Base-by-base conservation (phyloP, 1,140 invertebrate genomes). In the Drosophila erecta region DNA sequence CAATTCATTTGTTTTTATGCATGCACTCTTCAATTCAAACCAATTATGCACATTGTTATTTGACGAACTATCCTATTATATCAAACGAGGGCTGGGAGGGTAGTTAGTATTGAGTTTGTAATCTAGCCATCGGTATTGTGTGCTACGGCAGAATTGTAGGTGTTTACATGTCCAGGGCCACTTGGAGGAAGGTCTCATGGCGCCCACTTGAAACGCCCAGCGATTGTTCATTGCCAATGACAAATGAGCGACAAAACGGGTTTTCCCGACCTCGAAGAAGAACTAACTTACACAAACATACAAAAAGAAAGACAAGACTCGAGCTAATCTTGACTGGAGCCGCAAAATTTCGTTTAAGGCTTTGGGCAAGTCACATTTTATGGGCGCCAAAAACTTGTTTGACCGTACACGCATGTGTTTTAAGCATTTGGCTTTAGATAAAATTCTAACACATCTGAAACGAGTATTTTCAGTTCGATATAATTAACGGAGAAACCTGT, bases 281-380 rank as follows among this genome's bases (percentile, higher is more conserved):
- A 67, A 51, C 43, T 33, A 65, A 64, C 14, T n/a, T 30, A 20
- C 59, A 47, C 24, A 20, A 24, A 40, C n/a, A 38, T 14, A 38
- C 24, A n/a, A 24, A 38, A 71, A 41, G 37, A 71, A 49, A 30
- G 20, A 41, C 50, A 41, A 71, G 41, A 5, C 30, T 17, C 20
- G 35, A 49, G 50, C 35, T 57, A 55, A 65, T 75, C 59, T 75
- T 75, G 44, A 40, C 60, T 41, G 12, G 27, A 73, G 67, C 35
- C 27, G 38, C 40, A 20, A 51, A 59, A 60, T 40, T 57, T 41
- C 24, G 22, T 40, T 12, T 24, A 22, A 75, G 71, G 40, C 47
- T 35, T 58, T 60, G 71, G 47, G 37, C 72, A 54, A 76, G 72
- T 76, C 71, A 76, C 71, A 76, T 76, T 75, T 76, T 76, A 76